Evolutionary conservation across 2,113 vertebrate genomes (phyloP).

Genomic region (Geococcyx californianus): DNA sequence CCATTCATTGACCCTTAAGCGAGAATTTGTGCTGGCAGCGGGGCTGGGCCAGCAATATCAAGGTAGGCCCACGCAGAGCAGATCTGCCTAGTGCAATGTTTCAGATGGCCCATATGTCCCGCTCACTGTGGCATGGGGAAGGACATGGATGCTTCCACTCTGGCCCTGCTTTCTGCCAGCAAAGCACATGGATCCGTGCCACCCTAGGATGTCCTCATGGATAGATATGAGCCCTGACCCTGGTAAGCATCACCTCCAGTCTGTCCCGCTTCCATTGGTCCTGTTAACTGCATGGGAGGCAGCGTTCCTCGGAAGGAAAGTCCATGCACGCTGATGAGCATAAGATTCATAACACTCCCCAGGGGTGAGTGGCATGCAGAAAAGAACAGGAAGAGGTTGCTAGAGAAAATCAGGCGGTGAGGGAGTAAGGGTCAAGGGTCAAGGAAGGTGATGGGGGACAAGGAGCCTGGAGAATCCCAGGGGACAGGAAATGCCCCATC

Average conservation of each 20-base stretch:
- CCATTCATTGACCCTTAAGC: neutral
- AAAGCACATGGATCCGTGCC: neutral
- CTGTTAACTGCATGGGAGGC: neutral
- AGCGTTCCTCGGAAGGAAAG: neutral
- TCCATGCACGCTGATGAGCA: neutral
- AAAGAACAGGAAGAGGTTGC: neutral
- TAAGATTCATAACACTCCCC: neutral
- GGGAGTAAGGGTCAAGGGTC: neutral
- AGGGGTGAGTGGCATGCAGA: rapidly evolving
- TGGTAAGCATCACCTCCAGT: neutral
- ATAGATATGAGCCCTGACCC: rapidly evolving
- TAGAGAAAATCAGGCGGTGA: neutral
- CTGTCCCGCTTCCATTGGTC: rapidly evolving
- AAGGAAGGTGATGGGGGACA: neutral
- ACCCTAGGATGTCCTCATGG: neutral
- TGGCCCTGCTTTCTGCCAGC: neutral
- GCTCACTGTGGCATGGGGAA: rapidly evolving
- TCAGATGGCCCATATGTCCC: rapidly evolving
- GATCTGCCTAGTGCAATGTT: neutral
- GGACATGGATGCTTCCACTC: neutral
- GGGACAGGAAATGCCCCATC: neutral
- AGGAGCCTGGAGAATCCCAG: neutral
- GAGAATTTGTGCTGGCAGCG: neutral
- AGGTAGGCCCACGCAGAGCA: neutral
- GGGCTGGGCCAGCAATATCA: neutral